Evolutionary conservation across 2,797 vertebrate genomes (phyloP).

Genomic region (Pseudocheirus occidentalis): DNA sequence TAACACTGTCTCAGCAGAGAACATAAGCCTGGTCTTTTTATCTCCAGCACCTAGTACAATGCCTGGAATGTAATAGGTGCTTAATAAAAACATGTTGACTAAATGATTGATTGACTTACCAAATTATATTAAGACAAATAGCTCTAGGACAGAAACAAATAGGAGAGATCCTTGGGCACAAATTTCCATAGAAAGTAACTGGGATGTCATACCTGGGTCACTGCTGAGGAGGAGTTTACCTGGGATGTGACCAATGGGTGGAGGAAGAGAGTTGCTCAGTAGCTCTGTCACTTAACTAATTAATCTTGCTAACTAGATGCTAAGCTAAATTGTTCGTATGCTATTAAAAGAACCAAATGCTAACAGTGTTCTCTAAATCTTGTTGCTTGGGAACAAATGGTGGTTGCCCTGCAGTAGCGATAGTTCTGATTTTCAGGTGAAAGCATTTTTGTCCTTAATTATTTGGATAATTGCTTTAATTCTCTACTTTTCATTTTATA

Average conservation of each 20-base stretch:
- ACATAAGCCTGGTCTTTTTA: background rate
- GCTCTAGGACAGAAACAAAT: background rate
- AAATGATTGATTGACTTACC: background rate
- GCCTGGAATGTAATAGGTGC: background rate
- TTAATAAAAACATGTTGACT: background rate
- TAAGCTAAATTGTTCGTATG: background rate
- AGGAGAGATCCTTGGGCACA: background rate
- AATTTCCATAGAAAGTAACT: background rate
- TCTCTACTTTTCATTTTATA: background rate
- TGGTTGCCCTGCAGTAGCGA: background rate
- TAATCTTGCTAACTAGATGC: background rate
- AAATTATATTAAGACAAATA: background rate
- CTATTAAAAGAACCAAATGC: background rate
- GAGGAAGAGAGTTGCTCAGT: background rate
- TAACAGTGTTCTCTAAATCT: background rate
- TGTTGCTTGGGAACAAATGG: slow-evolving; percentile 2
- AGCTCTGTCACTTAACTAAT: background rate
- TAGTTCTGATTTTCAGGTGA: background rate
- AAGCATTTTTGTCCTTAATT: background rate
- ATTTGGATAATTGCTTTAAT: background rate
- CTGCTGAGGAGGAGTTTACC: background rate
- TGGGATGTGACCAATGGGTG: background rate
- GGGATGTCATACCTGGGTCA: background rate
- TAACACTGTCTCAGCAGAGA: background rate
- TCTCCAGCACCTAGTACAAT: background rate